phyloP scores from a whole-genome alignment of 2,113 vertebrate species.

The Cyanocitta stelleri region DNA sequence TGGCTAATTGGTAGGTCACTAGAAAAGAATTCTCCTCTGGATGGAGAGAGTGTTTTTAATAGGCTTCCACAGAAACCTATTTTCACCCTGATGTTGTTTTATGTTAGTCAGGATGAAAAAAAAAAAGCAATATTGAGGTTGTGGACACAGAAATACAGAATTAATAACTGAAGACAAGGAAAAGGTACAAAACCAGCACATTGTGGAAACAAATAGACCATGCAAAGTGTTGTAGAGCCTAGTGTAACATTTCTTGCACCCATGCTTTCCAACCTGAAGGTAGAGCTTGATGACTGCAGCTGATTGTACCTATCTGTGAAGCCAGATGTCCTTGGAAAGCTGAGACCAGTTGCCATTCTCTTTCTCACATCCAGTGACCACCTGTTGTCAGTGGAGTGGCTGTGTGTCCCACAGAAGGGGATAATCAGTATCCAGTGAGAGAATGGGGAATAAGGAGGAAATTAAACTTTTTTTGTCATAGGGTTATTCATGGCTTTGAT shows the following conservation, averaged over 20 bases:
- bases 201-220: not conserved
- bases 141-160: not conserved
- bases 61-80: not conserved
- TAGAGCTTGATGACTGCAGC: not conserved
- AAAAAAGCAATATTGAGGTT: not conserved
- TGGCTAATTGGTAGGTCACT: not conserved
- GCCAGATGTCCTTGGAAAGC: not conserved
- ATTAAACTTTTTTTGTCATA: not conserved
- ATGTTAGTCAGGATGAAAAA: not conserved
- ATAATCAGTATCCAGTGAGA: not conserved
- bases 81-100: not conserved
- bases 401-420: not conserved
- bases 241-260: not conserved
- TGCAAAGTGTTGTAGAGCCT: not conserved
- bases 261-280: not conserved
- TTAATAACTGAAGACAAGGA: not conserved
- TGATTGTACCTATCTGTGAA: not conserved
- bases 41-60: not conserved
- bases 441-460: not conserved
- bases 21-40: not conserved
- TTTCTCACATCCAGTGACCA: not conserved
- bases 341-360: not conserved
- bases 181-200: not conserved
- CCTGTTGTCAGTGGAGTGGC: not conserved
- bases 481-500: not conserved